These are phyloP conservation scores for Odontocerum albicorne DNA, from an alignment of 2,888 invertebrate species.

Conservation along the genomic window DNA sequence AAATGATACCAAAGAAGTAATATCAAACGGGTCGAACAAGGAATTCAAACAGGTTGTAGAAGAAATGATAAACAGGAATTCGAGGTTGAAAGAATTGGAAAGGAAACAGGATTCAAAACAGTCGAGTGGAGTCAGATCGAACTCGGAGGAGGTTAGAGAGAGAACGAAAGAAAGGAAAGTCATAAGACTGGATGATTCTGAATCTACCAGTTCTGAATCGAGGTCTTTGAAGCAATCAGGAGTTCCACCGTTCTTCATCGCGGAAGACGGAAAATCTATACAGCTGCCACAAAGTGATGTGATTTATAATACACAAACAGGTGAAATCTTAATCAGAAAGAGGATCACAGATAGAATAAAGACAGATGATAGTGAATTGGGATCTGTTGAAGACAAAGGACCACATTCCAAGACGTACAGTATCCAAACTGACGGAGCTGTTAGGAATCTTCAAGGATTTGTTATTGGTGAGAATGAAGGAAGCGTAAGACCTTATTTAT, in stretches of 20 bases:
- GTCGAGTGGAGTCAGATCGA: not conserved
- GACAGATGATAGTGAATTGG: not conserved
- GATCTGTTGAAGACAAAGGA: conserved; percentile 1
- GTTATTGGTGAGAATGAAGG: conserved; percentile 23
- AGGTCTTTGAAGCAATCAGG: conserved; percentile 24
- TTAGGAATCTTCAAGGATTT: conserved; percentile 32
- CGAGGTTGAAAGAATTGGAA: conserved; percentile 1
- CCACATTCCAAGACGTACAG: not conserved
- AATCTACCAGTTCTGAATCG: conserved; percentile 16
- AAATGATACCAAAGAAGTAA: not conserved
- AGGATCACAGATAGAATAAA: conserved; percentile 15
- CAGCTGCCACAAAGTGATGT: conserved; percentile 33
- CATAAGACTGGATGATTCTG: conserved; percentile 18
- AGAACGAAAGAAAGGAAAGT: conserved; percentile 21
- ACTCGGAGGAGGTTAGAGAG: conserved; percentile 9
- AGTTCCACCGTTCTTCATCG: conserved; percentile 26
- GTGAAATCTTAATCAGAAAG: conserved; percentile 30
- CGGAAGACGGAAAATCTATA: conserved; percentile 28
- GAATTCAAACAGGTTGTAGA: too few relatives aligned
- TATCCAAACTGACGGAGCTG: conserved; percentile 14
- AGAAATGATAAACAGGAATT: not conserved
- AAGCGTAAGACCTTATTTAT: conserved; percentile 19
- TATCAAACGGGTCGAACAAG: too few relatives aligned
- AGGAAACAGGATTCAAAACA: not conserved
- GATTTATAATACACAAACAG: conserved; percentile 29